Percentiles rank a stretch among this genome's conserved stretches.
Conservation (phyloP, 2,113 vertebrate species). For the Suricata suricatta region DNA sequence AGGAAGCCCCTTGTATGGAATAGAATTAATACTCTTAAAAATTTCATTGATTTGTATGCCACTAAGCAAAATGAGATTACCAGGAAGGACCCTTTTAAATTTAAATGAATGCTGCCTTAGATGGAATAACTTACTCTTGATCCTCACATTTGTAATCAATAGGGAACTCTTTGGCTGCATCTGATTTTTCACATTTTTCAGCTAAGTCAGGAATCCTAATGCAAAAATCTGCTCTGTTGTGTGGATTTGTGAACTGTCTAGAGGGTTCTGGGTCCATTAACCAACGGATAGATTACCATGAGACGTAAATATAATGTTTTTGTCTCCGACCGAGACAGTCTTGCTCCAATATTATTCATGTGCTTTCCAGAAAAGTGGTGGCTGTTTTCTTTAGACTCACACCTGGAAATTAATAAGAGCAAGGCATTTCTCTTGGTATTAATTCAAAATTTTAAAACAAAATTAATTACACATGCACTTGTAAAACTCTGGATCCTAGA, state of each 20-base stretch:
- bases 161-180: slow-evolving; percentile 70
- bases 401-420: slow-evolving; percentile 70
- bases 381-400: slow-evolving; percentile 61
- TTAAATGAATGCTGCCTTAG: slow-evolving; percentile 78
- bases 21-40: slow-evolving; percentile 72
- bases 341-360: slow-evolving; percentile 57
- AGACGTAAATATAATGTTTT: slow-evolving; percentile 79
- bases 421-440: slow-evolving; percentile 63
- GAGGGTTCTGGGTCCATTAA: slow-evolving; percentile 83
- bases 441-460: slow-evolving; percentile 74
- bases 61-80: slow-evolving; percentile 70
- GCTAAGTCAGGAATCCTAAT: slow-evolving; percentile 77
- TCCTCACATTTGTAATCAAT: slow-evolving; percentile 74
- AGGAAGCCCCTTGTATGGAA: neutral
- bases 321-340: slow-evolving; percentile 72
- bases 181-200: slow-evolving; percentile 67
- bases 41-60: slow-evolving; percentile 63
- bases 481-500: slow-evolving; percentile 67
- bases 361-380: slow-evolving; percentile 70
- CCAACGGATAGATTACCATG: slow-evolving; percentile 79
- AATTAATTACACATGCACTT: slow-evolving; percentile 73
- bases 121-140: slow-evolving; percentile 73
- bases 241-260: slow-evolving; percentile 81
- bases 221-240: slow-evolving; percentile 72
- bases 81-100: slow-evolving; percentile 76